Base-by-base conservation (phyloP, 2,797 vertebrate species). In the Hyperoplus immaculatus region DNA sequence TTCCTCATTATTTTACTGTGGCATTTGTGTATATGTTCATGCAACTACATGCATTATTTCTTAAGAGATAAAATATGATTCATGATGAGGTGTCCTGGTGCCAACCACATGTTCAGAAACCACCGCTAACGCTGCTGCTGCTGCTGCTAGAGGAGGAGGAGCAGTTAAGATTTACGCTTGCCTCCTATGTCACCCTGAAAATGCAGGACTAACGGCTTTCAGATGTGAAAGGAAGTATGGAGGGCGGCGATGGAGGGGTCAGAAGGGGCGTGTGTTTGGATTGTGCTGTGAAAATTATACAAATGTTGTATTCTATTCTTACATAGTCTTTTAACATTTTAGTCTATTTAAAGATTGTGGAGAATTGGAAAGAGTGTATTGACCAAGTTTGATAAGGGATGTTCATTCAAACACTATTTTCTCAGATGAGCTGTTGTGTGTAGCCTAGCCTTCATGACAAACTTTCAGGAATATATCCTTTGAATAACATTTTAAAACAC, bases 111-210 rank as follows among this genome's bases (percentile, higher is more conserved):
- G 90, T 84, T 87, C 63, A 83, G 65, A 80, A 85, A 81, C 43
- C 46, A 14, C 12, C 16, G 5, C 29, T 29, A 29, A 29, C 29
- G 29, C 29, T 29, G 29, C 29, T 29, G 29, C 29, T 29, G 29
- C 65, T 41, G 15, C 76, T 46, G 54, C 47, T 70, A 41, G 16
- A 21, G 57, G 57, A 78, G 70, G 66, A 90, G 82, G 80, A 88
- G 76, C 80, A 85, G 82, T 71, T 66, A 9, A 66, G 87, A 89
- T 85, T 92, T 83, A 90, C 86, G 72, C 82, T 58, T 74, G 84
- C 83, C 88, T 92, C 72, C 69, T 83, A 77, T 89, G 87, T 94
- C 92, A 87, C 88, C 87, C 81, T 89, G 90, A 83, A 91, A 88
- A 81, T 78, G 55, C 69, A 69, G 70, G 11, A 10, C 83, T 94